Evolutionary conservation across 2,797 vertebrate species (phyloP).

Genomic region (Varecia variegata): DNA sequence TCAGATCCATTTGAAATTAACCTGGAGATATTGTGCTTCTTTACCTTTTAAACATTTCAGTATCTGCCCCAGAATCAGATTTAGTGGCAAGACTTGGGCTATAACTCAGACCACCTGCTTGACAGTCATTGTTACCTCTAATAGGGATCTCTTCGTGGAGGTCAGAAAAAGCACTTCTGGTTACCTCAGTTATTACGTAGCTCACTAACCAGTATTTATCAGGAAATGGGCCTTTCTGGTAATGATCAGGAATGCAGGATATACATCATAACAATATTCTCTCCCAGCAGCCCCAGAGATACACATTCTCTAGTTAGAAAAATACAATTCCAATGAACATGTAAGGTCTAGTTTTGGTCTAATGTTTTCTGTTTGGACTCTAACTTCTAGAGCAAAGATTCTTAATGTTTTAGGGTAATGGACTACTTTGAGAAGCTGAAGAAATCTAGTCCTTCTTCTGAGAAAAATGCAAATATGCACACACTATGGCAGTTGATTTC

Average conservation of each 20-base stretch:
- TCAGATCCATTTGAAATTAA: background rate
- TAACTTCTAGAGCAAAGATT: constrained; percentile 19
- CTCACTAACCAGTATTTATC: background rate
- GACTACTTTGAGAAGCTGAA: background rate
- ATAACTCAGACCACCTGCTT: background rate
- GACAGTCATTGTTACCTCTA: background rate
- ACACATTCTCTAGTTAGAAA: background rate
- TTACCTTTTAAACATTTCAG: background rate
- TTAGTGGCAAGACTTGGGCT: background rate
- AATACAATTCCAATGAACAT: background rate
- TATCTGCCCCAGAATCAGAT: background rate
- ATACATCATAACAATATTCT: background rate
- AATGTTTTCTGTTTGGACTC: background rate
- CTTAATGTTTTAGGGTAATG: background rate
- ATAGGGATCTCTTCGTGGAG: background rate
- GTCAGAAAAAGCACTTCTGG: background rate
- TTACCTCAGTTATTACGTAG: background rate
- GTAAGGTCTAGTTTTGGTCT: background rate
- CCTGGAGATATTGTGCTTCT: background rate
- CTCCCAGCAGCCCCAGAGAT: background rate
- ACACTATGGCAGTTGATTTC: background rate
- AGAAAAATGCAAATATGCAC: background rate
- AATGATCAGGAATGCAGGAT: background rate
- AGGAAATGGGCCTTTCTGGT: background rate
- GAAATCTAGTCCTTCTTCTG: background rate